Base-by-base conservation (phyloP, 2,113 vertebrate genomes). In the Chaenogobius annularis region DNA sequence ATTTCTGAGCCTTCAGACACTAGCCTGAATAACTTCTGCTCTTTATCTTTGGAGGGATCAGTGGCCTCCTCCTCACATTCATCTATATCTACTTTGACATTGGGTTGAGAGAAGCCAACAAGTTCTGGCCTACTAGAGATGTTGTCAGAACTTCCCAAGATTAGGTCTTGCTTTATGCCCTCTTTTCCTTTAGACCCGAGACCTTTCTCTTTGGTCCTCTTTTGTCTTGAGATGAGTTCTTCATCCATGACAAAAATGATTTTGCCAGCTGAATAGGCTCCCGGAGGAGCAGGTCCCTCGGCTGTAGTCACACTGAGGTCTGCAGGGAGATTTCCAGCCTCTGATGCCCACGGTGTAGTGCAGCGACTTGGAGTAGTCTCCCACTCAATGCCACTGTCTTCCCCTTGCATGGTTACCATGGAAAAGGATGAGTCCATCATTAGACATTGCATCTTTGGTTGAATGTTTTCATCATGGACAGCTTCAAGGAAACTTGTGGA, bases 1-100 rank as follows among this genome's bases (percentile, higher is more conserved):
- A 97, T 98, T 86, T 98, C 95, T 37, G 94, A 97, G 58, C 96
- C 95, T 84, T 98, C 96, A 7, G 95, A 96, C 79, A 98, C 95
- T 0, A 97, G 94, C 43, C 93, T 91, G 80, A 97, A 97, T 14
- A 95, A 79, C 46, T 87, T 90, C 85, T 95, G 96, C 63, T 96
- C 91, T 77, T 87, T 90, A 69, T 91, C 91, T 54, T 68, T 80
- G 15, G 35, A 73, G 6, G 64, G 74, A 10, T 83, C 77, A 20
- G 50, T n/a, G 0, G 3, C 13, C 12, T 81, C 80, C 0, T 83
- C 73, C 47, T 87, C 72, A 0, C 79, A 63, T 20, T 61, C 78
- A 12, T 83, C 83, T 19, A 54, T 64, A 43, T 88, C 85, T 0
- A 8, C n/a, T 62, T 68, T 92, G 48, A 79, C 75, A 54, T 86